Evolutionary conservation across 2,797 vertebrate genomes (phyloP), one percentile per base, ranked within the genome.

Genomic region (Gallinago solitaria): DNA sequence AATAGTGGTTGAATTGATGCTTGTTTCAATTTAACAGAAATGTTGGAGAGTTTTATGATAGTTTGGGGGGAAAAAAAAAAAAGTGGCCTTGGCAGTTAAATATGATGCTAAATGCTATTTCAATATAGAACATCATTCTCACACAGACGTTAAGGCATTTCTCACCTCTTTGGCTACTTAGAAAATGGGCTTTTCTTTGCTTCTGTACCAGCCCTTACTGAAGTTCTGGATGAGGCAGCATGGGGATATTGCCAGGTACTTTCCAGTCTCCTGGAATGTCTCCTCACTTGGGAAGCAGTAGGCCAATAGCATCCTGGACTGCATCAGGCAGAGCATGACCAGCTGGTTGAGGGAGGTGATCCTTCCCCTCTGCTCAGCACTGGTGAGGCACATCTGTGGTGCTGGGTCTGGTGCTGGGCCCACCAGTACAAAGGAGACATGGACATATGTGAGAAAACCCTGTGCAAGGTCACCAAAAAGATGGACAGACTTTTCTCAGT

Each of bases 201-300:
- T 84, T 43, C 13, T 75, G 9, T 27, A 35, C 28, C 33, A 80
- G 16, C 27, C 41, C 4, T 71, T 65, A 8, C 6, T 45, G 69
- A 75, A 71, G 13, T 5, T 85, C 21, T 59, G 50, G 68, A 54
- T 12, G 11, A 48, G 7, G 9, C 28, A 33, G 8, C 9, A 51
- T 2, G 15, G 35, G 39, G 24, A 54, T 50, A 7, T 5, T 79
- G 13, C 48, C 21, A 50, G 5, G 10, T 16, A 24, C 53, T 92
- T 86, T 60, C 7, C 74, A 80, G 6, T 33, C 33, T 19, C 64
- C 50, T 45, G 33, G 15, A 56, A 1, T 9, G 27, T 16, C 9
- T 65, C 78, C 35, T 92, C 61, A 37, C 43, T 75, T 93, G 71
- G 68, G 77, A 83, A 94, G 90, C 2, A 70, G 37, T 74, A 90